Conservation (phyloP, 2,888 invertebrate genomes). For the Sarcophaga rosellei region DNA sequence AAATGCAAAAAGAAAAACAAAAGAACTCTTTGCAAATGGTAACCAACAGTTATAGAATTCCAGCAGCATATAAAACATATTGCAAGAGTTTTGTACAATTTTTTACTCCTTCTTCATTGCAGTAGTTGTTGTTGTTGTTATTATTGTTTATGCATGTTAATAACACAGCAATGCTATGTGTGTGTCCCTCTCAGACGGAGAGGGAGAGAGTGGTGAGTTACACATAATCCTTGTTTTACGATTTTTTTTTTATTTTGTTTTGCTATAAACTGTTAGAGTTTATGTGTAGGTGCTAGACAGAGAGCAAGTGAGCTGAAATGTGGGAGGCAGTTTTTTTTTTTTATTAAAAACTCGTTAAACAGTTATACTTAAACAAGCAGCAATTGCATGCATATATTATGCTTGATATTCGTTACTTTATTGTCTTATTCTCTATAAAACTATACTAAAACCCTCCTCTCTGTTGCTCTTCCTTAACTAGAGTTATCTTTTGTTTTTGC, state of each 20-base stretch:
- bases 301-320: too few species aligned
- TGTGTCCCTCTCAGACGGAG: too few species aligned
- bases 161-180: neutral
- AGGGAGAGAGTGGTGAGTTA: too few species aligned
- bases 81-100: slow-evolving; percentile 45
- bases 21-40: neutral
- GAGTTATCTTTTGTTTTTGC: too few species aligned
- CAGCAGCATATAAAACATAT: slow-evolving; percentile 37
- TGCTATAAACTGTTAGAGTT: neutral
- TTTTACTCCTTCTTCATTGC: slow-evolving; percentile 50
- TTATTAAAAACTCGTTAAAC: neutral
- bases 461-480: too few species aligned
- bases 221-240: too few species aligned
- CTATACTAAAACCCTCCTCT: too few species aligned
- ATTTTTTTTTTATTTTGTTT: neutral
- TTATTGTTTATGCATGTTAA: slow-evolving; percentile 16
- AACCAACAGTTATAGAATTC: neutral
- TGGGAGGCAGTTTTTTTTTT: neutral
- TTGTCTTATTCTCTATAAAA: too few species aligned
- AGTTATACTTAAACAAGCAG: neutral
- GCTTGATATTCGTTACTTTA: too few species aligned
- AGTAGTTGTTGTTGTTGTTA: slow-evolving; percentile 24
- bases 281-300: neutral
- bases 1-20: neutral
- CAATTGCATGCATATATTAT: too few species aligned